Base-by-base conservation (phyloP, 2,888 invertebrate species). In the Drosophila acutilabella region DNA sequence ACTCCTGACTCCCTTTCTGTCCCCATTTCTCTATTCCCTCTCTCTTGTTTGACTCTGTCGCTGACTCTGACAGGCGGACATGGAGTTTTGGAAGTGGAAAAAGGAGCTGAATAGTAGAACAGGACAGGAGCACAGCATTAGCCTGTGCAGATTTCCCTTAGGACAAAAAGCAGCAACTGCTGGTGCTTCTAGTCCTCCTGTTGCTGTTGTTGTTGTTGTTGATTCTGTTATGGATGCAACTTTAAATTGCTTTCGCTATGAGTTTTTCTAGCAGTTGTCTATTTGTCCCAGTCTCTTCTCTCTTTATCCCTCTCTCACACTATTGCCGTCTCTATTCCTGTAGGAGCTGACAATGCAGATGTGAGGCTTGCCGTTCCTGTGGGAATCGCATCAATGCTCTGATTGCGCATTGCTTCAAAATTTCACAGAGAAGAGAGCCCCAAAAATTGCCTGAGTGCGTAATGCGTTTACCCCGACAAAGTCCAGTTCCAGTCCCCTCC, bases 171-270 rank as follows among this genome's bases (percentile, higher is more conserved):
- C 60, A 41, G 61, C 60, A 68, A 50, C 60, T 72, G 60, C 44
- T 76, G 67, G 61, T 69, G 65, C 51, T 67, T 41, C 41, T 70
- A 47, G 4, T 62, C n/a, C 14, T 60, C 38, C 10, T 64, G 66
- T 16, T 67, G 38, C 30, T 57, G 51, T 57, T 80, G 58, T 57
- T 76, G 74, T 61, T 80, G 60, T 57, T 76, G 75, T 61, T 82
- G 71, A 76, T 75, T 70, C 74, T 82, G 88, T 88, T 88, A 72
- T 89, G 89, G 89, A 89, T 84, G 83, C 83, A 84, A 89, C 83
- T 84, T 84, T 84, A 84, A 84, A 84, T 84, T 84, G 89, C 84
- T 89, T 84, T 89, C 57, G 78, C 76, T 68, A 72, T 50, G 79
- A 72, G 72, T 89, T 83, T 87, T 87, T 87, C 81, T 82, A 85